phyloP scores from a whole-genome alignment of 1,140 invertebrate genomes.

The Scylla paramamosain region DNA sequence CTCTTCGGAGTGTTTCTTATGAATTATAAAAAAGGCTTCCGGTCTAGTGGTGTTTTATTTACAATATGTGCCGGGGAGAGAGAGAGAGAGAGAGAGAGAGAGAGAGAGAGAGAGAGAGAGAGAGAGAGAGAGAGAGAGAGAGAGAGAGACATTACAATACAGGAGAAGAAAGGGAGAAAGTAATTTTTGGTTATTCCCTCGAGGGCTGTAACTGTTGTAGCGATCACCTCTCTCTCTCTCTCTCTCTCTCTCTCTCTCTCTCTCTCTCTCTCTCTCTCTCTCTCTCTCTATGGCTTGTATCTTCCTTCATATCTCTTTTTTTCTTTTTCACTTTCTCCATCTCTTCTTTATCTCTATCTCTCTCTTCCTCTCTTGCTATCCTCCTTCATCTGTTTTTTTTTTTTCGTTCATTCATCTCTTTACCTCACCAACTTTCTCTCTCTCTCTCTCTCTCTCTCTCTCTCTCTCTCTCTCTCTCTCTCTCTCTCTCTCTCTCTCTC shows the following conservation, averaged over 20 bases:
- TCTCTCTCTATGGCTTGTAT: not conserved
- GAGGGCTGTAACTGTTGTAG: conserved; percentile 40
- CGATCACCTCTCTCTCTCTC: conserved; percentile 14
- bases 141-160: conserved; percentile 64
- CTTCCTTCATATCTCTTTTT: not conserved
- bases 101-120: too few species aligned
- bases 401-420: not conserved
- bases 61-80: conserved; percentile 64
- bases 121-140: too few species aligned
- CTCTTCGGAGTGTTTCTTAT: conserved; percentile 3
- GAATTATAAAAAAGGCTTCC: conserved; percentile 64
- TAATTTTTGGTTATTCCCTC: conserved; percentile 49
- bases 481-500: not conserved
- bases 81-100: too few species aligned
- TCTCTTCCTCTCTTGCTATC: not conserved
- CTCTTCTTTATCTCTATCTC: not conserved
- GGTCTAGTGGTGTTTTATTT: conserved; percentile 68
- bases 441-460: conserved; percentile 9
- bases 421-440: not conserved
- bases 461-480: conserved; percentile 27
- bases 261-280: not conserved
- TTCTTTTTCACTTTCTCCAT: not conserved
- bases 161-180: conserved; percentile 70
- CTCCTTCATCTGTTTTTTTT: not conserved
- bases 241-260: not conserved